phyloP scores from a whole-genome alignment of 2,888 invertebrate genomes.

The Julus scanicus region DNA sequence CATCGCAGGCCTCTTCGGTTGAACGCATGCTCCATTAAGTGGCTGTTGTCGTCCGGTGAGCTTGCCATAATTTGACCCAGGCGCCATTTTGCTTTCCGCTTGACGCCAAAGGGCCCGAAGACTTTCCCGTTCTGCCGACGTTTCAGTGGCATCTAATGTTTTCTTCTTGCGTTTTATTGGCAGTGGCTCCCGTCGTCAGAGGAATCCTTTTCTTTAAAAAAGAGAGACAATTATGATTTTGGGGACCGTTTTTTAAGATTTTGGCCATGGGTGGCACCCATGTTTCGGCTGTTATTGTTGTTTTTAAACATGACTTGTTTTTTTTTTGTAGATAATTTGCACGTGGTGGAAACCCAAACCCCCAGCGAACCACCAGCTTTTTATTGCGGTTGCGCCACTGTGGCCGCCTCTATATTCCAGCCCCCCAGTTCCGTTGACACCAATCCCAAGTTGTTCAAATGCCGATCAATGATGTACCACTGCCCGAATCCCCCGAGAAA shows the following conservation, averaged over 20 bases:
- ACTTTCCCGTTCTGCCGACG: not conserved
- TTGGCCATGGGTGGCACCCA: not conserved
- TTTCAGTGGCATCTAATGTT: not conserved
- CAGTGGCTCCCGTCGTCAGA: not conserved
- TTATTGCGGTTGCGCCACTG: not conserved
- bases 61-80: not conserved
- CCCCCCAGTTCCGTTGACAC: not conserved
- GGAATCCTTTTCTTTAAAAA: not conserved
- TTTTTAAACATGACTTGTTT: not conserved
- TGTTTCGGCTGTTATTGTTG: constrained; percentile 5
- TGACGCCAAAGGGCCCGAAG: not conserved
- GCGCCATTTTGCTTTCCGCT: not conserved
- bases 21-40: not conserved
- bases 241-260: constrained; percentile 26
- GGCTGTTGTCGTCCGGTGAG: not conserved
- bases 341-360: not conserved
- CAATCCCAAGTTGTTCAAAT: not conserved
- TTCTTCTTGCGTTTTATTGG: not conserved
- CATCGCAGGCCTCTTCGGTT: not conserved
- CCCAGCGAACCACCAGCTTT: not conserved
- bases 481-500: not conserved
- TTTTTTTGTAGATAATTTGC: constrained; percentile 14
- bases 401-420: not conserved
- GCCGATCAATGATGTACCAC: not conserved
- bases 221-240: not conserved